Percentiles rank a stretch among this genome's conserved stretches.
These are phyloP conservation scores for Mylabris sibirica DNA, from an alignment of 2,888 invertebrate genomes.

Conservation along the genomic window DNA sequence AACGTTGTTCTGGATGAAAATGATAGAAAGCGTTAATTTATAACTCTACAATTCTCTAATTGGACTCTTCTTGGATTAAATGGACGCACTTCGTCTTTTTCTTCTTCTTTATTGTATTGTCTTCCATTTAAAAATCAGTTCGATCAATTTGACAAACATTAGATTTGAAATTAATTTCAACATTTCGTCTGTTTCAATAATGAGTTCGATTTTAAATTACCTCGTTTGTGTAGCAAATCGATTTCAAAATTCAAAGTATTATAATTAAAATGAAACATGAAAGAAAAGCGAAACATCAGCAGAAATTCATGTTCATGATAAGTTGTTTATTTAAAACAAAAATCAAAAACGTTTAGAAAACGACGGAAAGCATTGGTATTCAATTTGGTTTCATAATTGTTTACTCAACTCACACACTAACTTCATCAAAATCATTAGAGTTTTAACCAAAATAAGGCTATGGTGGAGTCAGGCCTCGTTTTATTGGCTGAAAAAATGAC, in stretches of 20 bases:
- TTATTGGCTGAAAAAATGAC: too few species aligned
- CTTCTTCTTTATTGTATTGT: neutral
- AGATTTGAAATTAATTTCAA: neutral
- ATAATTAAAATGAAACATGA: neutral
- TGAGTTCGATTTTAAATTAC: neutral
- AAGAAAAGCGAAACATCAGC: neutral
- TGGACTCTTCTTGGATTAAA: neutral
- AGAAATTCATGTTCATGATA: neutral
- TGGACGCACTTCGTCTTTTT: neutral
- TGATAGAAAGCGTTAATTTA: conserved; percentile 1
- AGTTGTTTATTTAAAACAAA: neutral
- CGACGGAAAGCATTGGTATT: too few species aligned
- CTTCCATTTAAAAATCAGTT: too few species aligned
- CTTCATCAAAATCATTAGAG: too few species aligned
- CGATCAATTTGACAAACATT: neutral
- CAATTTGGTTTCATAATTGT: too few species aligned
- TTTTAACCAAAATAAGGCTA: too few species aligned
- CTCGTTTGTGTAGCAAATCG: neutral
- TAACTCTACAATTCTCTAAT: too few species aligned
- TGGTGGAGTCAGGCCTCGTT: too few species aligned
- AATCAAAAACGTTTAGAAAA: neutral
- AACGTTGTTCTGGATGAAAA: neutral
- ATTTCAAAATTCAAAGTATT: neutral
- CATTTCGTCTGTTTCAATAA: neutral
- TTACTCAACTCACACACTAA: too few species aligned